Evolutionary conservation across 2,888 invertebrate species (phyloP), one percentile per base, ranked within the genome.

Genomic region (Drosophila neotestacea): DNA sequence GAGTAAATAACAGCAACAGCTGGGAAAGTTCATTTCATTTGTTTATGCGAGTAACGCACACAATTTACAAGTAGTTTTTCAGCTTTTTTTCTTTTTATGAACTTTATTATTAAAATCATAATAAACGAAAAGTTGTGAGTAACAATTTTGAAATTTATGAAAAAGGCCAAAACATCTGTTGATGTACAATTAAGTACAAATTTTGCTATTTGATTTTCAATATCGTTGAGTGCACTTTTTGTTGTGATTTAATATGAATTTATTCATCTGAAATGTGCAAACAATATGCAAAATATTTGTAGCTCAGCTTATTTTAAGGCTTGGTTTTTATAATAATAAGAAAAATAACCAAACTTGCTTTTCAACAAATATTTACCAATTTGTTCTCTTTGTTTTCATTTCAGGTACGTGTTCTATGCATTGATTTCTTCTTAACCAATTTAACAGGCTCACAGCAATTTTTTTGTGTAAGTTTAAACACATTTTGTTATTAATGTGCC

Each of bases 361-460:
- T 30, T 52, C 6, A 41, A 46, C 13, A 30, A 42, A 30, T 38
- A 30, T 36, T 46, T 32, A 2, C 16, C 30, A 38, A 36, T 39
- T 28, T 34, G 6, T 36, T 55, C 28, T 28, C 9, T 22, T 55
- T 48, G 9, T 48, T 52, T 39, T 77, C 46, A 48, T 70, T 76
- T 50, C 88, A 83, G 85, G 88, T 87, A 87, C 82, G 83, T 87
- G 72, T 77, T 78, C 62, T 63, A 66, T 73, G 64, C 66, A 63
- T 77, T 73, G 54, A 69, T 68, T 72, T 64, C 50, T 63, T 56
- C 32, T 34, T 44, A 44, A 27, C 10, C 52, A 36, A 70, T 46
- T 47, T 48, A 60, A 58, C 55, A 34, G 51, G 48, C 48, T 65
- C 39, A 55, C 66, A 59, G 30, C 50, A 50, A 16, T 51, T 60